Evolutionary conservation across 1,140 invertebrate genomes (phyloP), one percentile per base, ranked within the genome.

Genomic region (Zophobas atratus): DNA sequence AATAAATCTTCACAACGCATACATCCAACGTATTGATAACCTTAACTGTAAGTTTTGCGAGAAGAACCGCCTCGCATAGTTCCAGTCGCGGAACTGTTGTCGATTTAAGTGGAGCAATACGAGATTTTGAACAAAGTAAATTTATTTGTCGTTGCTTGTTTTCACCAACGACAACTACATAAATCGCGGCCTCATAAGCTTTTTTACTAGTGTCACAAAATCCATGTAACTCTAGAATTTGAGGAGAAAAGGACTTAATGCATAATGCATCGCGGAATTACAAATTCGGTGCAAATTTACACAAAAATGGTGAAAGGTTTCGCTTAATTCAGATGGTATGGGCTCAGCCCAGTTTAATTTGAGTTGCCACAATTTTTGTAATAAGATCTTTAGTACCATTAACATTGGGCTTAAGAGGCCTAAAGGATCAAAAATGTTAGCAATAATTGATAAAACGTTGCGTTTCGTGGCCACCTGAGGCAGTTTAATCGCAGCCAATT

Each of bases 341-440:
- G 78, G 53, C 38, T 85, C 82, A 76, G 88, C 87, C 87, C 87
- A 89, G 48, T 81, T 83, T 8, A 86, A 2, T 35, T 82, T 79
- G 36, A 53, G 35, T 71, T 77, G 32, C 86, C 86, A 87, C 6
- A 88, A 41, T 71, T 84, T 56, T 82, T 89, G 87, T 6, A 88
- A 60, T 2, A 88, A 71, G 1, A 86, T 81, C 79, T 88, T 88
- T 34, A 82, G 81, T 3, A 73, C 77, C 4, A 87, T 81, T 2
- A 82, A 82, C 4, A 86, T 63, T 43, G 87, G 86, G 32, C 80
- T 79, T n/a, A 87, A 20, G 32, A 87, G 78, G 20, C 87, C 87
- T 20, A 87, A 78, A n/a, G 87, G 87, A 77, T 89, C 87, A 76
- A 85, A 88, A 34, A 88, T 36, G 38, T 20, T 20, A 20, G 75